Percentiles rank a stretch among this genome's conserved stretches.
These are phyloP conservation scores for Pipistrellus pipistrellus DNA, from an alignment of 2,797 vertebrate genomes.

Conservation along the genomic window DNA sequence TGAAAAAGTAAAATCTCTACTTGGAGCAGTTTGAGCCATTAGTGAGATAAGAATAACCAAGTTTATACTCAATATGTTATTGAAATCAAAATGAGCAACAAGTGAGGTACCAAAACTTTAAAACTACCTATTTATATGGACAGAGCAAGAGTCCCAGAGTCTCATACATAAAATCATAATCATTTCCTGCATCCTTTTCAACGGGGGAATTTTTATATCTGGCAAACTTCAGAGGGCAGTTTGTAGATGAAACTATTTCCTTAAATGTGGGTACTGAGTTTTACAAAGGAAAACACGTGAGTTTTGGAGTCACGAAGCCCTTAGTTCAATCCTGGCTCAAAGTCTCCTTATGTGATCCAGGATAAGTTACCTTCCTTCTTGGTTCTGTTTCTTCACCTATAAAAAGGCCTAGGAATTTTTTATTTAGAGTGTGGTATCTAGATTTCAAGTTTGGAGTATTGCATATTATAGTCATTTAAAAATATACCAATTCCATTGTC, in stretches of 20 bases:
- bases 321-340: not conserved
- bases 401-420: not conserved
- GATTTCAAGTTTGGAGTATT: slow-evolving; percentile 1
- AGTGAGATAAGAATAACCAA: not conserved
- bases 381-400: not conserved
- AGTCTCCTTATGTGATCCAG: not conserved
- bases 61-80: slow-evolving; percentile 34
- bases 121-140: not conserved
- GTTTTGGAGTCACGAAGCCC: not conserved
- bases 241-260: not conserved
- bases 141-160: not conserved
- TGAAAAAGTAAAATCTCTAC: not conserved
- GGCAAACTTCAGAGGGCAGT: not conserved
- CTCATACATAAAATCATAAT: not conserved
- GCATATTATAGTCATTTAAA: not conserved
- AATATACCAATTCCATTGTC: not conserved
- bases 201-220: slow-evolving; percentile 27
- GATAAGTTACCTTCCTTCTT: not conserved
- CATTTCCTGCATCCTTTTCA: not conserved
- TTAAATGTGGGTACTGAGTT: not conserved
- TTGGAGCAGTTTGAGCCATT: not conserved
- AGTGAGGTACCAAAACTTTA: not conserved
- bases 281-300: not conserved
- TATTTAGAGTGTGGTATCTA: not conserved
- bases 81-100: slow-evolving; percentile 14